phyloP scores from a whole-genome alignment of 2,888 invertebrate species.

The Drepana falcataria region DNA sequence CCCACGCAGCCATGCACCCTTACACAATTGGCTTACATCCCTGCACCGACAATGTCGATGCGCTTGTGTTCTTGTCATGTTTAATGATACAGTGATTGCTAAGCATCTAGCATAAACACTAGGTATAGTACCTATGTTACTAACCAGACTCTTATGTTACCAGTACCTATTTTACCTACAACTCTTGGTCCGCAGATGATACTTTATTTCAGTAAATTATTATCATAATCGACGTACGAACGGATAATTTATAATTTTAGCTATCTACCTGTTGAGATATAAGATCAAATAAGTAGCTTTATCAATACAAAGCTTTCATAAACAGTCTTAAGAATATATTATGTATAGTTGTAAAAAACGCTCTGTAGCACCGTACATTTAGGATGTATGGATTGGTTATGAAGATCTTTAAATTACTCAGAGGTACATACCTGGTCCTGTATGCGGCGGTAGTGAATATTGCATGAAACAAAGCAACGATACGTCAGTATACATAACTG shows the following conservation, averaged over 20 bases:
- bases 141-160: not conserved
- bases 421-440: constrained; percentile 69
- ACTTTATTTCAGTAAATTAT: no score
- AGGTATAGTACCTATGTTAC: not conserved
- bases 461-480: constrained; percentile 56
- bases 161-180: no score
- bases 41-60: constrained; percentile 17
- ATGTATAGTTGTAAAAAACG: constrained; percentile 8
- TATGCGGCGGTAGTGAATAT: constrained; percentile 15
- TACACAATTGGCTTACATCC: constrained; percentile 7
- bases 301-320: not conserved
- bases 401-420: constrained; percentile 5
- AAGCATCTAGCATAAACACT: constrained; percentile 51
- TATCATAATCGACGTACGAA: no score
- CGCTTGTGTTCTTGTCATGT: constrained; percentile 46
- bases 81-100: constrained; percentile 43
- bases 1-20: constrained; percentile 3
- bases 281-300: not conserved
- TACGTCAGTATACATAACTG: not conserved
- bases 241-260: not conserved
- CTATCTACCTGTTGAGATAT: not conserved
- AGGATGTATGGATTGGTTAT: constrained; percentile 1
- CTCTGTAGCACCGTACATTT: constrained; percentile 7
- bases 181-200: not conserved
- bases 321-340: not conserved